Base-by-base conservation (phyloP, 2,113 vertebrate genomes). In the Crotophaga sulcirostris region DNA sequence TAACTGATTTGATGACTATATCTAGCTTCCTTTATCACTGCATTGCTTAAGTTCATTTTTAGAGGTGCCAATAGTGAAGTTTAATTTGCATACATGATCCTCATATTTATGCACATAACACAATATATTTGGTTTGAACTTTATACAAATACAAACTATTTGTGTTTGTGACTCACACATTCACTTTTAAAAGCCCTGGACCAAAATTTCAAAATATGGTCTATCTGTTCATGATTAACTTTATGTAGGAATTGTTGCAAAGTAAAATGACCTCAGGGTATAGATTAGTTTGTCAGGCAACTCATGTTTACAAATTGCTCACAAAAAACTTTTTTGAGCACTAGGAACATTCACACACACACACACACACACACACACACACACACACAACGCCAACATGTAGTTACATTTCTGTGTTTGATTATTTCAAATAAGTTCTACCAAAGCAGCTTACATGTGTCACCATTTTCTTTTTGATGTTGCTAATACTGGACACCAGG, bases 341-440 rank as follows among this genome's bases (percentile, higher is more conserved):
- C 29, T 63, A 20, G 3, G 42, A 64, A 56, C 7, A 51, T 56
- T 55, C 33, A 29, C 14, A 38, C 9, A 56, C 47, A 47, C 19
- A 47, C 19, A 45, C 16, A 15, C 13, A 44, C n/a, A 44, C n/a
- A n/a, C n/a, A 44, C 16, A 44, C n/a, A 45, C 13, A 45, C 13
- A 45, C 12, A 45, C 15, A 17, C 18, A 14, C 44, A 45, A 45
- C 4, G 11, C 25, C 4, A 18, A 29, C 9, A 10, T 0, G 0
- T 9, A 4, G 70, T 33, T 59, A 2, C 0, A 1, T 80, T 91
- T 94, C 40, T 80, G 5, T 34, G 29, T 66, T 74, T 29, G 15
- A 56, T 4, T 45, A 11, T 25, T 92, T 80, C 11, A 70, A 77
- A 16, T 58, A 45, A 78, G 5, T 84, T 59, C 18, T 26, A n/a